Conservation (phyloP, 2,797 vertebrate genomes). For the Mormyrops attenuatus region DNA sequence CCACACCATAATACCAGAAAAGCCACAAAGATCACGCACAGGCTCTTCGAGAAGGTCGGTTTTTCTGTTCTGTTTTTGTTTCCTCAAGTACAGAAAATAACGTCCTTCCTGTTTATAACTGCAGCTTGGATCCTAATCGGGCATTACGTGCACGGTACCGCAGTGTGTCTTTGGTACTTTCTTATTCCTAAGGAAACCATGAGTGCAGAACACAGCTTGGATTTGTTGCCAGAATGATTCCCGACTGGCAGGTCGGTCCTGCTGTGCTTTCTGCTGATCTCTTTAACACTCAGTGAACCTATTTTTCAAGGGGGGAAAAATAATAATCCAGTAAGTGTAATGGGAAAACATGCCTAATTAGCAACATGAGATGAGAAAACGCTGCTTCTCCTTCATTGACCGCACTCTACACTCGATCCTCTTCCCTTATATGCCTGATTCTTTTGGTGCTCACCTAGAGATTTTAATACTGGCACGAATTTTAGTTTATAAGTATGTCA, state of each 20-base stretch:
- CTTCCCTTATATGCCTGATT: background rate
- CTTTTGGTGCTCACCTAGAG: background rate
- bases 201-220: background rate
- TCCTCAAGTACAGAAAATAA: background rate
- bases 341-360: background rate
- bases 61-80: background rate
- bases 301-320: background rate
- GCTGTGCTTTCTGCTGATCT: background rate
- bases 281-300: background rate
- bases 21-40: background rate
- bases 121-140: background rate
- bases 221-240: background rate
- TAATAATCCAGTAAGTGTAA: background rate
- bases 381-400: background rate
- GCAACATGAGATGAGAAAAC: background rate
- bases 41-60: background rate
- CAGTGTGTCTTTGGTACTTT: background rate
- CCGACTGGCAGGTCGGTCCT: background rate
- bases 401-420: background rate
- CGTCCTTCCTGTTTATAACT: background rate
- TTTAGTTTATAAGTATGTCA: background rate
- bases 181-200: background rate
- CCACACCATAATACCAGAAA: background rate
- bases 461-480: background rate
- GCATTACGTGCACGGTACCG: background rate